Percentiles rank a stretch among this genome's conserved stretches.
Evolutionary conservation across 2,888 invertebrate species (phyloP).

Genomic region (Drosophila yooni): DNA sequence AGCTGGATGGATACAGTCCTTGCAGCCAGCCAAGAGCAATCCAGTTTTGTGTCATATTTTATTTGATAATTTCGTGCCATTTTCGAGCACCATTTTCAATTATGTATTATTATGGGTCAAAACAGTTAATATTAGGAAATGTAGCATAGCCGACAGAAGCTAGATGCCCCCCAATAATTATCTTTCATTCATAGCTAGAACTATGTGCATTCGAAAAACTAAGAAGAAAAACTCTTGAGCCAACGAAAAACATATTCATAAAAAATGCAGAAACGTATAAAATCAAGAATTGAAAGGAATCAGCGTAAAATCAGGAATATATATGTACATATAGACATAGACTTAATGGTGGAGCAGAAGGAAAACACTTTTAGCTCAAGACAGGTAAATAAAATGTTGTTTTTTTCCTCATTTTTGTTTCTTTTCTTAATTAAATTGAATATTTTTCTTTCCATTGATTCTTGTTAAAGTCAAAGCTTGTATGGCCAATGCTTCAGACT

Average conservation of each 20-base stretch:
- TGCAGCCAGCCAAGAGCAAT: constrained; percentile 1
- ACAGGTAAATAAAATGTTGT: background rate
- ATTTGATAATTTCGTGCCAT: constrained; percentile 32
- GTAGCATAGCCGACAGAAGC: background rate
- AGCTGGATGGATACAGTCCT: constrained; percentile 9
- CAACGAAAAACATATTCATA: no score
- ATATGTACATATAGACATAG: background rate
- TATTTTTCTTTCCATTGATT: background rate
- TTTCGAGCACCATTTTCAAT: constrained; percentile 28
- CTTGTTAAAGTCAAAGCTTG: background rate
- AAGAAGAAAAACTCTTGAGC: background rate
- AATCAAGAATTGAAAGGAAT: background rate
- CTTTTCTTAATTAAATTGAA: background rate
- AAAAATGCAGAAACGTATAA: background rate
- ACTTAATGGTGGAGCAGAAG: background rate
- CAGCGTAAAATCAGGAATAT: background rate
- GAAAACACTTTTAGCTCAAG: background rate
- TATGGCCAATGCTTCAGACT: background rate
- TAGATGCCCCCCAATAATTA: background rate
- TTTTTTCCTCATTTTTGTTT: background rate
- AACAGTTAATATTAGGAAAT: background rate
- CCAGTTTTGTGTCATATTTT: constrained; percentile 21
- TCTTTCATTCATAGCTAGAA: background rate
- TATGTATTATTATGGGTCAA: constrained; percentile 25
- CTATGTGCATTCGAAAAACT: background rate